Conservation (phyloP, 2,888 invertebrate species). For the Eupithecia abbreviata region DNA sequence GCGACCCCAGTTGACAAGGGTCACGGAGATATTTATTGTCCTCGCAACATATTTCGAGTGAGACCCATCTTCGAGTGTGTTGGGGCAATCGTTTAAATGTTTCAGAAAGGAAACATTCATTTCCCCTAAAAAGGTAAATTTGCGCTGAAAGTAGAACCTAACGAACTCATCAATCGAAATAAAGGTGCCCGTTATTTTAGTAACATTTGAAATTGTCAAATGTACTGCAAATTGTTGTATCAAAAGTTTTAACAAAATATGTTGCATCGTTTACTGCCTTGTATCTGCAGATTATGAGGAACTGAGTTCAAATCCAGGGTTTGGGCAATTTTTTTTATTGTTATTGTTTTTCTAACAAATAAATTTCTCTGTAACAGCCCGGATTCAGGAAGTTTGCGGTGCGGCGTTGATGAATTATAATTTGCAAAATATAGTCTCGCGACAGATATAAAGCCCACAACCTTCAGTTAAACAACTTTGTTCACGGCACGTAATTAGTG, state of each 20-base stretch:
- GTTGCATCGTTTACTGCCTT: too few relatives aligned
- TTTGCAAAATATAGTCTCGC: background rate
- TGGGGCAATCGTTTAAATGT: background rate
- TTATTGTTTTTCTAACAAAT: too few relatives aligned
- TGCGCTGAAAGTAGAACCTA: background rate
- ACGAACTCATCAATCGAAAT: background rate
- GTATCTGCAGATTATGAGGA: too few relatives aligned
- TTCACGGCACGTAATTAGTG: too few relatives aligned
- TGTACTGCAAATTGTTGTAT: too few relatives aligned
- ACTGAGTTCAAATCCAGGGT: too few relatives aligned
- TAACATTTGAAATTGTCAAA: background rate
- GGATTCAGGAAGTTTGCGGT: too few relatives aligned
- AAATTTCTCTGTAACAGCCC: too few relatives aligned
- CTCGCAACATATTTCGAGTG: background rate
- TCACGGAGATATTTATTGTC: slow-evolving; percentile 8
- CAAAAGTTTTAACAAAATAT: too few relatives aligned
- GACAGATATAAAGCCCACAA: background rate
- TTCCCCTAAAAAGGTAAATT: background rate
- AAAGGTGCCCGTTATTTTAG: background rate
- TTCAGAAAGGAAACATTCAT: slow-evolving; percentile 4
- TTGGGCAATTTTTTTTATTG: too few relatives aligned
- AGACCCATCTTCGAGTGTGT: background rate
- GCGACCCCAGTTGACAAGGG: slow-evolving; percentile 3
- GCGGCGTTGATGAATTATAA: too few relatives aligned
- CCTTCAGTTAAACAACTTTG: background rate